Evolutionary conservation across 2,797 vertebrate genomes (phyloP), one percentile per base, ranked within the genome.

Genomic region (Synaphobranchus kaupii): DNA sequence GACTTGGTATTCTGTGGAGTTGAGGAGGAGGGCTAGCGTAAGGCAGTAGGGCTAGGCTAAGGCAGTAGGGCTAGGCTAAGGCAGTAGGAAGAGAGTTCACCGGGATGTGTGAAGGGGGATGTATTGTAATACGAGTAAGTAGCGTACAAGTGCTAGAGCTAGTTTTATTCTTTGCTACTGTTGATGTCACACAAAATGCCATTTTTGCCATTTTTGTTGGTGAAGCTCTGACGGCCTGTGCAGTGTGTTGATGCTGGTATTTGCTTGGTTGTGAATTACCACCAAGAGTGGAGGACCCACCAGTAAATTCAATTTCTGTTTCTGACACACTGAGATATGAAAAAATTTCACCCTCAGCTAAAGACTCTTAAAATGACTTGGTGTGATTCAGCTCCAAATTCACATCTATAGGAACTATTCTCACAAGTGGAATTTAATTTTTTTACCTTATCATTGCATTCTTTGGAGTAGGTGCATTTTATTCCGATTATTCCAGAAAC

Each of bases 1-100:
- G 92, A 58, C 1, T 28, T 5, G 2, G 89, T n/a, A 84, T 89
- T 89, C 89, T 90, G 88, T 89, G 90, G 66, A 44, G 85, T 86
- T 84, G 85, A 89, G 87, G 89, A 88, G 54, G 22, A 81, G 73
- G 86, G 22, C 17, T 60, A 47, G 34, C 87, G 88, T 68, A n/a
- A 82, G 3, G 47, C 58, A 25, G 58, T 54, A 52, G 60, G 76
- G n/a, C n/a, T n/a, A n/a, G n/a, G n/a, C n/a, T 68, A n/a, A 82
- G 3, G 47, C 58, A 25, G 58, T 54, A 81, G 73, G 86, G 22
- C 17, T 60, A 47, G 34, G 87, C 88, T 68, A n/a, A 82, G 3
- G 47, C 58, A 25, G 58, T 54, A 52, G 60, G 76, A 17, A 52
- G 10, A n/a, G 76, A 48, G 60, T 22, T 28, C 34, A 52, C 48